Percentiles rank a stretch among this genome's conserved stretches.
These are phyloP conservation scores for Gorsachius goisagi DNA, from an alignment of 2,113 vertebrate genomes.

Conservation along the genomic window DNA sequence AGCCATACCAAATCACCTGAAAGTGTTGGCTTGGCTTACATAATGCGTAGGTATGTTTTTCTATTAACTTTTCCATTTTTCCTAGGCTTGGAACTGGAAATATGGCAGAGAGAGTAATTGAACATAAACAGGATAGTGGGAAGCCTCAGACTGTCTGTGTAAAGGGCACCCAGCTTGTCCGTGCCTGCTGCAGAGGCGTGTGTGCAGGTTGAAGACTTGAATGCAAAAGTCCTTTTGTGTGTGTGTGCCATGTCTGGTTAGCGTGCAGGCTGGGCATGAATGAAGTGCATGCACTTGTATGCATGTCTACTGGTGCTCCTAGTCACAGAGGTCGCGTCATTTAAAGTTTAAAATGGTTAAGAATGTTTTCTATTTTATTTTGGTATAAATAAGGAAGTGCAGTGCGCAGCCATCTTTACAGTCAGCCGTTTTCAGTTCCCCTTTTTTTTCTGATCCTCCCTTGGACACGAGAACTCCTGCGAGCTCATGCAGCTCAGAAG, in stretches of 20 bases:
- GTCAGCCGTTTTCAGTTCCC: conserved; percentile 75
- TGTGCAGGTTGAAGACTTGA: neutral
- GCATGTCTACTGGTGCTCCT: neutral
- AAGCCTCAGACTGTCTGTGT: neutral
- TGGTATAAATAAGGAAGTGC: conserved; percentile 59
- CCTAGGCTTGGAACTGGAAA: neutral
- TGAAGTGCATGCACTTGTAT: neutral
- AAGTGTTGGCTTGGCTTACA: neutral
- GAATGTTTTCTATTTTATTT: conserved; percentile 38
- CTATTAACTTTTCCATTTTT: neutral
- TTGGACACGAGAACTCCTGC: neutral
- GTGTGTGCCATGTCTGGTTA: neutral
- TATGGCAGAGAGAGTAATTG: neutral
- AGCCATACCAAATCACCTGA: neutral
- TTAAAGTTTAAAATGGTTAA: neutral
- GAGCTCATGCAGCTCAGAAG: neutral
- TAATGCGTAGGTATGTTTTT: neutral
- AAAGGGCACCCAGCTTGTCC: neutral
- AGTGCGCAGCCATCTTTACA: conserved; percentile 2
- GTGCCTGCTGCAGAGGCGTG: neutral
- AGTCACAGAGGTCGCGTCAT: neutral
- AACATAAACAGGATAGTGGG: neutral
- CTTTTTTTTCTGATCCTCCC: neutral
- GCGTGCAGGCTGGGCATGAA: neutral
- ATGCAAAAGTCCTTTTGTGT: neutral